Percentiles rank a stretch among this genome's conserved stretches.
phyloP scores from a whole-genome alignment of 2,888 invertebrate species.

The Exephanes ischioxanthus region DNA sequence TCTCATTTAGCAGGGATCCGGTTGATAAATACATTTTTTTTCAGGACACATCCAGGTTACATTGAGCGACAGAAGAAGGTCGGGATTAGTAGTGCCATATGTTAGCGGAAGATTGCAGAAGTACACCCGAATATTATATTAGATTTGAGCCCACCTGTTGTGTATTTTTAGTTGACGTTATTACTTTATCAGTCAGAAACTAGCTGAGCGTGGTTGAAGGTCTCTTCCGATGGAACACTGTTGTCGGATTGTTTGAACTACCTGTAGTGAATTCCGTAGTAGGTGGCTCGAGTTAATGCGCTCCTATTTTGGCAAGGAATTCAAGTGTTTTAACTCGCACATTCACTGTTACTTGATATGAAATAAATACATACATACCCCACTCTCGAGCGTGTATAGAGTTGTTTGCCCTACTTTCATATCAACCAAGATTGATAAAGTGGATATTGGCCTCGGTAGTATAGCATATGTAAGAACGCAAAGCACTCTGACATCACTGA shows the following conservation, averaged over 20 bases:
- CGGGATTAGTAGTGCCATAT: not conserved
- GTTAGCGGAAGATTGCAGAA: not conserved
- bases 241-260: not conserved
- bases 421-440: constrained; percentile 26
- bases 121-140: not conserved
- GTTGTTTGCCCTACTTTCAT: constrained; percentile 12
- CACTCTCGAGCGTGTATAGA: not conserved
- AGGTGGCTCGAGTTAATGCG: not conserved
- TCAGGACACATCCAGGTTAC: constrained; percentile 43
- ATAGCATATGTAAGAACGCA: not conserved
- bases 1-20: not conserved
- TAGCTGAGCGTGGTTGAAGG: not conserved
- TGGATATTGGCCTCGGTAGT: constrained; percentile 2
- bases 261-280: not conserved
- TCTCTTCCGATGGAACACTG: not conserved
- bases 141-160: not conserved
- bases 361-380: constrained; percentile 13
- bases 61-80: not conserved
- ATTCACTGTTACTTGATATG: not conserved
- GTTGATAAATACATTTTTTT: not conserved
- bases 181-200: not conserved
- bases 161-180: not conserved
- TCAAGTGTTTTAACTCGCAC: not conserved
- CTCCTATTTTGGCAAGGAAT: not conserved
- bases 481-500: constrained; percentile 38